phyloP scores from a whole-genome alignment of 2,888 invertebrate species.

The Caenorhabditis sp. region DNA sequence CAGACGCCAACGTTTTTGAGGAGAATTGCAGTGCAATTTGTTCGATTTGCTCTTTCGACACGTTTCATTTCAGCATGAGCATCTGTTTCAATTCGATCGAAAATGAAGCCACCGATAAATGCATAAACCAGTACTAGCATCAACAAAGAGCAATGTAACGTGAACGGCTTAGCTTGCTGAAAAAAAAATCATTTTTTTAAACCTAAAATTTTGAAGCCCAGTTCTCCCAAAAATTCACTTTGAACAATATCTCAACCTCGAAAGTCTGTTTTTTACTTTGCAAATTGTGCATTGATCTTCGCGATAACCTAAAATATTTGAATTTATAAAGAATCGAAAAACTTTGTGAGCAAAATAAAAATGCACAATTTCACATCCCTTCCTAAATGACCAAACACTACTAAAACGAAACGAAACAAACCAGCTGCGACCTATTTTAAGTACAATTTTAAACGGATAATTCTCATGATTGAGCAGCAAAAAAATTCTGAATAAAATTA shows the following conservation, averaged over 20 bases:
- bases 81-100: conserved; percentile 62
- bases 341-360: background rate
- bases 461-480: too few relatives aligned
- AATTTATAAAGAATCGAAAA: conserved; percentile 1
- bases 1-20: background rate
- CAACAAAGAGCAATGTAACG: conserved; percentile 63
- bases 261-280: conserved; percentile 5
- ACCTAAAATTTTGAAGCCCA: background rate
- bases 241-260: background rate
- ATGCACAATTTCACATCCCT: background rate
- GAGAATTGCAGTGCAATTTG: conserved; percentile 46
- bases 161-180: conserved; percentile 68
- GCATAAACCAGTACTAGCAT: conserved; percentile 63
- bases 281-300: conserved; percentile 12
- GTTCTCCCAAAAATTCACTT: background rate
- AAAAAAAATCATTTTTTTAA: conserved; percentile 8
- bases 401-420: background rate
- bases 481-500: too few relatives aligned
- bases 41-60: conserved; percentile 42
- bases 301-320: background rate
- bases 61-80: conserved; percentile 50
- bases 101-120: conserved; percentile 66
- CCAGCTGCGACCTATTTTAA: background rate
- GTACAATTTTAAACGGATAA: background rate
- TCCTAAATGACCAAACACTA: background rate